Base-by-base conservation (phyloP, 1,140 invertebrate genomes). In the Maniola jurtina region DNA sequence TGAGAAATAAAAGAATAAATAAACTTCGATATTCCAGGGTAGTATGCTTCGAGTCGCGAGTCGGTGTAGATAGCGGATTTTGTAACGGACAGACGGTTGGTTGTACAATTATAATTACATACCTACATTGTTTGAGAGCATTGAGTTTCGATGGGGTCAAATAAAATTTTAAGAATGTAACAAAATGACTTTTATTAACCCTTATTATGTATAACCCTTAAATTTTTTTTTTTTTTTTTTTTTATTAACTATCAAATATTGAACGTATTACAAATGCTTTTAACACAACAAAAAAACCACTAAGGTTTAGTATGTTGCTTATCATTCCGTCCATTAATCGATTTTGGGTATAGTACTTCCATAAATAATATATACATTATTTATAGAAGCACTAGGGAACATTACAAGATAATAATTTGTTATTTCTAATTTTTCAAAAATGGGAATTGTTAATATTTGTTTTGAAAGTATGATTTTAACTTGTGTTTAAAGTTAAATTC, bases 101-200 rank as follows among this genome's bases (percentile, higher is more conserved):
- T 84, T 86, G 83, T 88, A 45, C 13, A 11, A 45, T 45, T 45
- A 45, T 11, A 45, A 45, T 45, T 45, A 11, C 9, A 11, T 45
- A 45, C 42, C 9, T 13, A 86, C 64, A 84, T 83, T 85, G 84
- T 87, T 90, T 85, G 79, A 81, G 83, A 66, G 73, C 42, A 80
- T 84, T 87, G 81, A 86, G 83, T 90, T 86, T 87, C 75, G 80
- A 81, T 84, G 87, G 83, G 81, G 84, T 88, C 84, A 86, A 88
- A 90, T 88, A 90, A 88, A 90, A 86, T 79, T 88, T 84, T 88
- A 88, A 90, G 86, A 88, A 86, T 73, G 73, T 79, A 73, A n/a
- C 52, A 45, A 14, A n/a, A 45, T 45, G 73, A 61, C 48, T 83
- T 82, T 85, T 80, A 79, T 83, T 83, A n/a, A n/a, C n/a, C n/a